Base-by-base conservation (phyloP, 2,797 vertebrate genomes). In the Psittacula echo region DNA sequence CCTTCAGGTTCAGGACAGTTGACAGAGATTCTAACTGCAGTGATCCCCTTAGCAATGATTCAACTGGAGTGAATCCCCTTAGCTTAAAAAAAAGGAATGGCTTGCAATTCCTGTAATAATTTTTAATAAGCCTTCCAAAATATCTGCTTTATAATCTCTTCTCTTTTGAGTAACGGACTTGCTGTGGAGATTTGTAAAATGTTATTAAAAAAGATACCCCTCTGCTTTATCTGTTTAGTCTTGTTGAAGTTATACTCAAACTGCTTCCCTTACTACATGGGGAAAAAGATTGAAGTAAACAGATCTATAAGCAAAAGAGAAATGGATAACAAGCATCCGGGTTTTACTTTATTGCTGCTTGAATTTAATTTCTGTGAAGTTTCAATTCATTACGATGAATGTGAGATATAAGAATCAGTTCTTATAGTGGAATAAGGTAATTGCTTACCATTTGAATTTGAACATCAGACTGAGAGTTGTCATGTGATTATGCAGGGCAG, bases 161-260 rank as follows among this genome's bases (percentile, higher is more conserved):
- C 29, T 86, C 8, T 39, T 73, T 83, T 87, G 53, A 72, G 11
- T 80, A 54, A 47, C 9, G 22, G 16, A 2, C 29, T 81, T 90
- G 22, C 18, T 47, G 21, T 65, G 32, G 17, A 83, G 12, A 53
- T 37, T 47, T 73, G 18, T 60, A 50, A 72, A 93, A 71, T 34
- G 2, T 37, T 77, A 32, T 54, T 78, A 1, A 47, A 76, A 84
- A 37, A 0, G 1, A 1, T 12, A 45, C 0, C 5, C 7, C 5
- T 89, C 65, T 71, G 24, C 24, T 68, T 68, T 75, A 47, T 75
- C 29, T 61, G 19, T 79, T 85, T 77, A 58, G 51, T 66, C 34
- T 87, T 87, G 8, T 62, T 72, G 32, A 65, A 89, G 13, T 62
- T 50, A 37, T 53, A 42, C 8, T 75, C 21, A 85, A n/a, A 71